Conservation (phyloP, 2,797 vertebrate species). For the Rallus crepitans region DNA sequence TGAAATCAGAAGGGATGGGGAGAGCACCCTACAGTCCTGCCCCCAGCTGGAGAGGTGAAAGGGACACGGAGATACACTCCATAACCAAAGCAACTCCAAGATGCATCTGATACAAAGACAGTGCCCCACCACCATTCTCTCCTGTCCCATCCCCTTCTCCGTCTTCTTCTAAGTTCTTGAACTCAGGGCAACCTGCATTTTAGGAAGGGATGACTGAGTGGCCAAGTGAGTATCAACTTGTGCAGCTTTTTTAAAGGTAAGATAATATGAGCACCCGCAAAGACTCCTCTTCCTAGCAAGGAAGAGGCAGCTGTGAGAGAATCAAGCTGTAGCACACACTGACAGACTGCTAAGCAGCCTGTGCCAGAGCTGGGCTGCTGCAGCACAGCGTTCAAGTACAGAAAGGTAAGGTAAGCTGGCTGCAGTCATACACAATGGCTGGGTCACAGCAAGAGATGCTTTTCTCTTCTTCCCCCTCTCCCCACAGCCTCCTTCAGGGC, state of each 20-base stretch:
- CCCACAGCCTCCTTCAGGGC: not conserved
- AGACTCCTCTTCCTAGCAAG: not conserved
- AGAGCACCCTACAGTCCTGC: not conserved
- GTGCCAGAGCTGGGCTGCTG: not conserved
- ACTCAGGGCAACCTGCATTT: not conserved
- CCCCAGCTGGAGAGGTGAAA: not conserved
- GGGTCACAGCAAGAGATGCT: not conserved
- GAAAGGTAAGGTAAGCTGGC: not conserved
- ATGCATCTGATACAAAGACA: not conserved
- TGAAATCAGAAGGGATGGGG: not conserved
- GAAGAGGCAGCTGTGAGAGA: not conserved
- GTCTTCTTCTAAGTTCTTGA: not conserved
- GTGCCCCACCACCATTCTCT: not conserved
- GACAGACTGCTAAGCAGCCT: not conserved
- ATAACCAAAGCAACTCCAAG: not conserved
- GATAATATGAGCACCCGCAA: not conserved
- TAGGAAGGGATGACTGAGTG: not conserved
- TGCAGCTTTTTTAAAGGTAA: not conserved
- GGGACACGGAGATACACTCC: not conserved
- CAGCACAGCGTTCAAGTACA: rapidly evolving
- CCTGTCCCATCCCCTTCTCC: not conserved
- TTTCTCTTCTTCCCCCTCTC: not conserved
- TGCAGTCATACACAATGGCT: not conserved
- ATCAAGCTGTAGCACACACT: not conserved
- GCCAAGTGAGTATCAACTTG: not conserved